phyloP scores from a whole-genome alignment of 2,888 invertebrate species.

The Trachelus iudaicus region DNA sequence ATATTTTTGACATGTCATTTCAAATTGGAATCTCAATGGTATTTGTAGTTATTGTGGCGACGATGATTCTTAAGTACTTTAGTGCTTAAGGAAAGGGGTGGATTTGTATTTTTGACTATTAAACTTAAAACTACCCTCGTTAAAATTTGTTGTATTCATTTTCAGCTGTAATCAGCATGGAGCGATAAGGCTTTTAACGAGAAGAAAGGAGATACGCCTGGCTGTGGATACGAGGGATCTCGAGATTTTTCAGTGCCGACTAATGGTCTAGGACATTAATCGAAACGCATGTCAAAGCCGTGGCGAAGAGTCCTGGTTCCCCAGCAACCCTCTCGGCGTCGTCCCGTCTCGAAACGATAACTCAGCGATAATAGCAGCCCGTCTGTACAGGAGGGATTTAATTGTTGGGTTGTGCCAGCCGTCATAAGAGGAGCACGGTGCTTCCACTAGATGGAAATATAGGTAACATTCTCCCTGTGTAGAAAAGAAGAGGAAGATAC shows the following conservation, averaged over 20 bases:
- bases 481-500: constrained; percentile 7
- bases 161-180: background rate
- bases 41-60: background rate
- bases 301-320: constrained; percentile 25
- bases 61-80: background rate
- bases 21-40: too few species aligned
- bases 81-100: background rate
- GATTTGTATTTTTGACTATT: background rate
- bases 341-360: constrained; percentile 45
- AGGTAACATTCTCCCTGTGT: background rate
- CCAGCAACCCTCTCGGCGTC: constrained; percentile 27
- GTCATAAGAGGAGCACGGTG: constrained; percentile 46
- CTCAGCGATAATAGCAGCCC: constrained; percentile 59
- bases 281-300: constrained; percentile 38
- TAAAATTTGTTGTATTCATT: background rate
- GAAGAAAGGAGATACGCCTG: background rate
- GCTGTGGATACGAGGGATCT: background rate
- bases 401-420: constrained; percentile 57
- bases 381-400: constrained; percentile 56
- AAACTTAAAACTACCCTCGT: background rate
- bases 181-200: background rate
- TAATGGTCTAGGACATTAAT: constrained; percentile 37
- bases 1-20: too few species aligned
- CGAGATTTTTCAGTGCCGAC: constrained; percentile 1
- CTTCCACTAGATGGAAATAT: constrained; percentile 37